These are phyloP conservation scores for Ptychodera flava DNA, from an alignment of 35 echinoderm and acorn worm species.

Conservation along the genomic window DNA sequence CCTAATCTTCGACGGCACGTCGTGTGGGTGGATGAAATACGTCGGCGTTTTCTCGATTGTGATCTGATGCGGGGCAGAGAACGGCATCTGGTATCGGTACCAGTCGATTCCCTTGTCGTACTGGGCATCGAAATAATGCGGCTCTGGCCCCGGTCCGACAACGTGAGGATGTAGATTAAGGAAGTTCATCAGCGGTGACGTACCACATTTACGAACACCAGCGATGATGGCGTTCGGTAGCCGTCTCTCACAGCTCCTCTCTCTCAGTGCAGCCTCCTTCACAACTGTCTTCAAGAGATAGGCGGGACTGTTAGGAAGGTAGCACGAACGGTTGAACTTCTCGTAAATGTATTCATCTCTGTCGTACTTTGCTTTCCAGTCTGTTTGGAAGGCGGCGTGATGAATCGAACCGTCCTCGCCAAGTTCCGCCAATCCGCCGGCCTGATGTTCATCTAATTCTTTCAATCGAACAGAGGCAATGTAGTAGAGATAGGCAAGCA, in stretches of 20 bases:
- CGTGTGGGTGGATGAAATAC: conserved; percentile 44
- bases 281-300: not conserved
- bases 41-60: conserved; percentile 59
- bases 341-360: not conserved
- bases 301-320: not conserved
- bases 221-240: conserved; percentile 52
- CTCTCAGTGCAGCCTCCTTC: not conserved
- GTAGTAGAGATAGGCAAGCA: not conserved
- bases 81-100: conserved; percentile 46
- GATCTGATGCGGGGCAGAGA: conserved; percentile 31
- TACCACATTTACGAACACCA: conserved; percentile 58
- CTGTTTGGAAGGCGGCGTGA: not conserved
- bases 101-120: conserved; percentile 43
- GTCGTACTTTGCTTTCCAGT: not conserved
- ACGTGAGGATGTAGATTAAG: conserved; percentile 53
- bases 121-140: conserved; percentile 40
- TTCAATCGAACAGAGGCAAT: not conserved
- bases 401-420: not conserved
- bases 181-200: conserved; percentile 36
- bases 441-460: not conserved
- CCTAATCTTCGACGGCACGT: conserved; percentile 20
- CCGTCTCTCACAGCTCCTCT: conserved; percentile 25
- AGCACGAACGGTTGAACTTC: not conserved
- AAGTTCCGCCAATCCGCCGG: not conserved
- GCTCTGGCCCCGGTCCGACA: conserved; percentile 9